Evolutionary conservation across 1,140 invertebrate genomes (phyloP).

Genomic region (Mesaphorura yosii): DNA sequence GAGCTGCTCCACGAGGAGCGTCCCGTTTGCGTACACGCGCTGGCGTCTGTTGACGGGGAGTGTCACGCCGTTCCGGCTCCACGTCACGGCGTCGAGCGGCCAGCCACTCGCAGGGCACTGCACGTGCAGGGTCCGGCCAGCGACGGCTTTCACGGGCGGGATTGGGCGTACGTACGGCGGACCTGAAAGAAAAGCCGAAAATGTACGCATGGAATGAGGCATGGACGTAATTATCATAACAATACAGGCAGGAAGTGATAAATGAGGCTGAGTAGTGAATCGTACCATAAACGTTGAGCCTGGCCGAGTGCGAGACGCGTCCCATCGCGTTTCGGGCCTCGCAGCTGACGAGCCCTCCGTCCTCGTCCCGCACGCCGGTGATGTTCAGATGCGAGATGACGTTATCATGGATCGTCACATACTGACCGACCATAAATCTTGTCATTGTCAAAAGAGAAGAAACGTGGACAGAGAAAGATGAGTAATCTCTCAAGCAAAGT

Average conservation of each 20-base stretch:
- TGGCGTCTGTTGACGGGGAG: constrained; percentile 70
- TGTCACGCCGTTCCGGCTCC: constrained; percentile 40
- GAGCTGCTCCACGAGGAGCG: constrained; percentile 54
- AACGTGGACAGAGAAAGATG: background rate
- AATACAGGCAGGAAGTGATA: too few species aligned
- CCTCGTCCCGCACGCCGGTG: constrained; percentile 70
- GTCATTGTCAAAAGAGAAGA: background rate
- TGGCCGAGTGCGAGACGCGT: constrained; percentile 60
- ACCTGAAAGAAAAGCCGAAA: constrained; percentile 42
- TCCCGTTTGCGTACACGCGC: constrained; percentile 56
- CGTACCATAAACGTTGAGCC: constrained; percentile 78
- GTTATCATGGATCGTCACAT: constrained; percentile 79
- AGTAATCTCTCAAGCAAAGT: too few species aligned
- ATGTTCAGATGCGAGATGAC: constrained; percentile 92
- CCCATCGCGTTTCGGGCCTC: constrained; percentile 69
- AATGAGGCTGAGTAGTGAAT: too few species aligned
- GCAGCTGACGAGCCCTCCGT: constrained; percentile 84
- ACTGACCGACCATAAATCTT: constrained; percentile 77
- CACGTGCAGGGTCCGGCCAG: constrained; percentile 61
- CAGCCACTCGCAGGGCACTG: constrained; percentile 68
- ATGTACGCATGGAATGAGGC: background rate
- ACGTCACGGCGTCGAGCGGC: constrained; percentile 41
- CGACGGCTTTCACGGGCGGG: constrained; percentile 70
- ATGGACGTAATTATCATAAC: too few species aligned
- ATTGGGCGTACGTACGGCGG: constrained; percentile 69